Evolutionary conservation across 2,797 vertebrate genomes (phyloP).

Genomic region (Spatula versicolor): DNA sequence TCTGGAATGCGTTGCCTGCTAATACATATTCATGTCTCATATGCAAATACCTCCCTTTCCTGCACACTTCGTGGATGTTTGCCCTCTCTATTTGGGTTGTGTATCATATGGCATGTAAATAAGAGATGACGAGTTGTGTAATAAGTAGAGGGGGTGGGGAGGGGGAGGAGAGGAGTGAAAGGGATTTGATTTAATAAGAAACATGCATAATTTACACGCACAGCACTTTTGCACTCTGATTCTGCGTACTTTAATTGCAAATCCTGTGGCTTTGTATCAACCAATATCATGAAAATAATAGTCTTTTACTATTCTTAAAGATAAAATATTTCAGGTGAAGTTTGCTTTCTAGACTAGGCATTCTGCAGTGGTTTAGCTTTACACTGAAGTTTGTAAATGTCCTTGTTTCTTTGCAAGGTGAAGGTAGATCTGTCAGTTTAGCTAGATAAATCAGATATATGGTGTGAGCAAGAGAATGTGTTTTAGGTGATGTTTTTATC

Average conservation of each 20-base stretch:
- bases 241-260: conserved; percentile 62
- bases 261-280: background rate
- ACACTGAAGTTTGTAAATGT: background rate
- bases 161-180: background rate
- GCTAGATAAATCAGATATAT: background rate
- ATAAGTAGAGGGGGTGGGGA: conserved; percentile 13
- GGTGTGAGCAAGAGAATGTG: background rate
- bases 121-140: conserved; percentile 63
- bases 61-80: conserved; percentile 21
- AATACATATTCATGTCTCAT: conserved; percentile 37
- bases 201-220: conserved; percentile 61
- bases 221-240: conserved; percentile 16
- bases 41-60: conserved; percentile 43
- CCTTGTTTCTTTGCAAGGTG: background rate
- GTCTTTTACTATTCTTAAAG: background rate
- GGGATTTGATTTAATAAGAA: conserved; percentile 57
- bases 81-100: conserved; percentile 65
- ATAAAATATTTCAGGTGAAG: background rate
- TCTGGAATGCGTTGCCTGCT: conserved; percentile 38
- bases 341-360: background rate
- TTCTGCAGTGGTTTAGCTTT: background rate
- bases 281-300: background rate
- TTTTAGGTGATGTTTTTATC: background rate
- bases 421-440: background rate
- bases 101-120: conserved; percentile 66